Base-by-base conservation (phyloP, 2,797 vertebrate genomes). In the Melanotaenia boesemani region DNA sequence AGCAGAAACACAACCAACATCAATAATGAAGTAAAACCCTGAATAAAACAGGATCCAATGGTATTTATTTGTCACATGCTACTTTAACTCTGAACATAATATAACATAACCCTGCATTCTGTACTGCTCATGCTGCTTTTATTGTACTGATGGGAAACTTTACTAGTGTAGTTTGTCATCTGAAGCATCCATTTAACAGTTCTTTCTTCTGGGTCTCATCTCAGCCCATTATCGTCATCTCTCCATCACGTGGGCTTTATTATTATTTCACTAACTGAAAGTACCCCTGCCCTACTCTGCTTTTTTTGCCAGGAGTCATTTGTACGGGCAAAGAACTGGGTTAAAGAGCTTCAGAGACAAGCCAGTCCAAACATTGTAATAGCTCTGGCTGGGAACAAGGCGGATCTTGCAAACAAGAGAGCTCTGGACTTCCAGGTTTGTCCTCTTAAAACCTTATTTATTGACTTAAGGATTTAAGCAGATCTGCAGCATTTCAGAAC, bases 341-440 rank as follows among this genome's bases (percentile, higher is more conserved):
- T 99, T 87, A 99, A 99, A 94, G 98, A 99, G 94, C 97, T 99
- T 87, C 98, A 99, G 93, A 97, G 97, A 93, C 98, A 99, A 97
- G 98, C 98, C 92, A 99, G 97, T 93, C 97, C 98, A 87, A 99
- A 97, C 85, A 99, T 99, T 89, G 98, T 99, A 93, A 99, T 99
- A 96, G 98, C 98, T 81, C 96, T 99, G 95, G 96, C 98, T 77
- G 98, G 98, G 93, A 99, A 99, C 93, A 99, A 99, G 94, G 97
- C 97, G 60, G 98, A 99, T 83, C 96, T 99, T 75, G 96, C 97
- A 78, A 98, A 94, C 94, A 99, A 99, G 94, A 97, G 98, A 95
- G 96, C 97, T 82, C 95, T 99, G 90, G 97, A 98, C 93, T 98
- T 98, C 88, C 97, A 99, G 97, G 98, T 99, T 95, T 58, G 93